Evolutionary conservation across 2,797 vertebrate species (phyloP).

Genomic region (Anisognathus igniventris): DNA sequence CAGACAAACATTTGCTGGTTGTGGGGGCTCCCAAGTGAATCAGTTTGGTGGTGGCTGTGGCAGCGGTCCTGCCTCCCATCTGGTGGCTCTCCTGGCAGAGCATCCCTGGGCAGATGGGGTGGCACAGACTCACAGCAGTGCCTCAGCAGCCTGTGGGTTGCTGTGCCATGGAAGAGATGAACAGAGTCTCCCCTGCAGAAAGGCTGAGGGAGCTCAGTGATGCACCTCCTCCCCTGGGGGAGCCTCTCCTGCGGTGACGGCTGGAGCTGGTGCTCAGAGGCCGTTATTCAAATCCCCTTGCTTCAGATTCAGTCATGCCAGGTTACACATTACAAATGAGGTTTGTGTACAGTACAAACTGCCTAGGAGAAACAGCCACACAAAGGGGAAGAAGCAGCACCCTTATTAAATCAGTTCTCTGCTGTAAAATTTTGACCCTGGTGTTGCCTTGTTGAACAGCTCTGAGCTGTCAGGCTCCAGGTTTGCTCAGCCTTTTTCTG

Average conservation of each 20-base stretch:
- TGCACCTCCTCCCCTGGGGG: neutral
- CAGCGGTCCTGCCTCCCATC: conserved; percentile 5
- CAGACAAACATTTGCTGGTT: neutral
- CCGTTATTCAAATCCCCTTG: conserved; percentile 24
- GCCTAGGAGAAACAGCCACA: neutral
- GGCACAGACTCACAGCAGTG: neutral
- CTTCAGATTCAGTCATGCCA: neutral
- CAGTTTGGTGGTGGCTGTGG: neutral
- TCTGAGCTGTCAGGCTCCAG: neutral
- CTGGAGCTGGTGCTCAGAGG: neutral
- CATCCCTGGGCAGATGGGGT: neutral
- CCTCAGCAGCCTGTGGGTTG: neutral
- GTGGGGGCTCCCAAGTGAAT: neutral
- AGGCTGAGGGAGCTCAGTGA: neutral
- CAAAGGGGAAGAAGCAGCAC: neutral
- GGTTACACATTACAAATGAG: neutral
- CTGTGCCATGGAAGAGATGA: neutral
- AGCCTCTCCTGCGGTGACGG: neutral
- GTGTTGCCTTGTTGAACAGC: neutral
- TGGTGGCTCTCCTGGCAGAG: conserved; percentile 1
- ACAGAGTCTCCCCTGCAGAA: neutral
- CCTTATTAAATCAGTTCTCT: conserved; percentile 28
- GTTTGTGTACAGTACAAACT: neutral
- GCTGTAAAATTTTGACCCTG: neutral
- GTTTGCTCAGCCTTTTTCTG: neutral